phyloP scores from a whole-genome alignment of 35 echinoderm and acorn worm genomes.

The Apostichopus parvimensis region DNA sequence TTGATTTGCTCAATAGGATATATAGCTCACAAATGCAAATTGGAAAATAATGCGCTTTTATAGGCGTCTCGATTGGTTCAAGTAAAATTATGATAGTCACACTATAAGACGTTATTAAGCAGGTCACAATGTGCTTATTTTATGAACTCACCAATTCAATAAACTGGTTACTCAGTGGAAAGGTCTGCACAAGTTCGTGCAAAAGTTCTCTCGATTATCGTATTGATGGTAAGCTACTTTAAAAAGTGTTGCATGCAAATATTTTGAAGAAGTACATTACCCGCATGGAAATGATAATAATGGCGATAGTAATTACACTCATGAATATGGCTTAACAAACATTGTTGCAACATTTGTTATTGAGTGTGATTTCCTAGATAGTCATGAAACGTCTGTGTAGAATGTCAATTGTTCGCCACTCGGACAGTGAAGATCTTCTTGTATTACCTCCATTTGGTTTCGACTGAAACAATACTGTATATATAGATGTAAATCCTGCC shows the following conservation, averaged over 20 bases:
- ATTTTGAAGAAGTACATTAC: constrained; percentile 24
- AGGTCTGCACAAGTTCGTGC: constrained; percentile 1
- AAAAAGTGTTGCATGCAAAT: constrained; percentile 20
- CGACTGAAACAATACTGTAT: constrained; percentile 18
- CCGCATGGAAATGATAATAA: too few relatives aligned
- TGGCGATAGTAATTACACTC: too few relatives aligned
- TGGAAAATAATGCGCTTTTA: background rate
- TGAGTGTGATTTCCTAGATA: background rate
- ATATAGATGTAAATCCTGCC: constrained; percentile 28
- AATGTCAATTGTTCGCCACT: background rate
- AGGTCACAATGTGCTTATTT: background rate
- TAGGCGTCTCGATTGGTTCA: background rate
- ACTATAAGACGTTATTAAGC: background rate
- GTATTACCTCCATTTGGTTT: background rate
- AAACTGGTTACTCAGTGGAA: background rate
- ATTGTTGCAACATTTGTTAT: constrained; percentile 6
- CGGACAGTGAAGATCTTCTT: background rate
- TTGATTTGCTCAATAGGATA: background rate
- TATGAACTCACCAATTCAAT: background rate
- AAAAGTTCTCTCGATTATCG: constrained; percentile 15
- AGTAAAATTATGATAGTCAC: background rate
- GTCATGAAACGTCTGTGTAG: background rate
- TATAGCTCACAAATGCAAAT: background rate
- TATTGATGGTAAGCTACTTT: background rate
- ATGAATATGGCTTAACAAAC: background rate